Evolutionary conservation across 2,113 vertebrate species (phyloP), one percentile per base, ranked within the genome.

Genomic region (Hemibagrus wyckioides): DNA sequence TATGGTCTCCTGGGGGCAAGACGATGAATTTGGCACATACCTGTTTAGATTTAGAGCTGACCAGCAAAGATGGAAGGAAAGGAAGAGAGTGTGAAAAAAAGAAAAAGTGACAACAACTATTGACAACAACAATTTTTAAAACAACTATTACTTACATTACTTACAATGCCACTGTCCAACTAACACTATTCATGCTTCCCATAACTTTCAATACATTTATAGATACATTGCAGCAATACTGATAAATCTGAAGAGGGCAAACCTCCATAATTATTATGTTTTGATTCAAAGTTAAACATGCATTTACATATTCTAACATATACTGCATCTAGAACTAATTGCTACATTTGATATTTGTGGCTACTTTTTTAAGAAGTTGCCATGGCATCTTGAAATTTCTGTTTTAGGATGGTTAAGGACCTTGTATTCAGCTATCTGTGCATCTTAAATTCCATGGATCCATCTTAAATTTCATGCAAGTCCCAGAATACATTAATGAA

Each of bases 331-430:
- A 28, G 6, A 52, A 79, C 15, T 30, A 52, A 19, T 21, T 52
- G 2, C 7, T 54, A 79, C n/a, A 80, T 79, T 52, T 57, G n/a
- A 57, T 79, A 85, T 87, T 84, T 86, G 50, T 88, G 44, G 54
- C 54, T 65, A 52, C 76, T 25, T 88, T 83, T 80, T 44, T 80
- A 33, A 86, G 82, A 90, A 89, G 82, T 76, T 88, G 85, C 88
- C 88, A 91, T 90, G 89, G 80, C 89, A 90, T 67, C 86, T 88
- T 88, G 79, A 82, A 88, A 85, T 73, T 85, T 50, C 57, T 28
- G 9, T 67, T 67, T 54, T 15, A 39, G 69, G 73, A 56, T 75
- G 13, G 36, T 36, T 61, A 44, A 33, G 28, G 21, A 86, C 28
- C 30, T 65, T 50, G 44, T n/a, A 76, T 44, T 28, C 28, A 59